Conservation (phyloP, 1,140 invertebrate genomes). For the Drosophila ambigua region DNA sequence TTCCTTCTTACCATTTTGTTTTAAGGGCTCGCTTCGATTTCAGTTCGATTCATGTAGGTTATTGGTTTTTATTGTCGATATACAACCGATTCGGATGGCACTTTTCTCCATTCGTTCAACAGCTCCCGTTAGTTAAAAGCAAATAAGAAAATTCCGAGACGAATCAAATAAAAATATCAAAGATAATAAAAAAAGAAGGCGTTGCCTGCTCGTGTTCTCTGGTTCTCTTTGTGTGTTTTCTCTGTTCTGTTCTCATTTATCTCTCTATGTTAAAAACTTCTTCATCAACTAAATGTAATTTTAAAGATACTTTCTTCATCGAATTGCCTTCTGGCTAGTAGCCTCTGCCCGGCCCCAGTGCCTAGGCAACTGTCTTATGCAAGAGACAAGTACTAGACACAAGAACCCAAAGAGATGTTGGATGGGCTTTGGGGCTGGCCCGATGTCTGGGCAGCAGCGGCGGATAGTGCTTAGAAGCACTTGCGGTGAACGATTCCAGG, state of each 20-base stretch:
- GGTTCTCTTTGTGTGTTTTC: conserved; percentile 19
- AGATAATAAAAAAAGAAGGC: conserved; percentile 61
- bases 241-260: conserved; percentile 34
- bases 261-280: conserved; percentile 53
- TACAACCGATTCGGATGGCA: conserved; percentile 69
- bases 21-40: conserved; percentile 30
- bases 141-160: conserved; percentile 52
- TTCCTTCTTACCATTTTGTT: not conserved
- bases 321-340: conserved; percentile 28
- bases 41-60: conserved; percentile 37
- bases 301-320: conserved; percentile 73
- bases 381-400: conserved; percentile 37
- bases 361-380: conserved; percentile 29
- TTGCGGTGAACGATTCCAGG: conserved; percentile 88
- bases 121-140: conserved; percentile 51
- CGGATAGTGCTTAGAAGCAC: conserved; percentile 86
- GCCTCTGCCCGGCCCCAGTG: conserved; percentile 2
- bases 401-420: conserved; percentile 56
- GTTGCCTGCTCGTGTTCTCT: conserved; percentile 67
- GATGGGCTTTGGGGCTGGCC: conserved; percentile 25
- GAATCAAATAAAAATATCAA: conserved; percentile 53
- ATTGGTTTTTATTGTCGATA: conserved; percentile 63
- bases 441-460: conserved; percentile 27
- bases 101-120: conserved; percentile 22
- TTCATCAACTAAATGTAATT: conserved; percentile 80